Conservation (phyloP, 2,797 vertebrate species). For the Enoplosus armatus region DNA sequence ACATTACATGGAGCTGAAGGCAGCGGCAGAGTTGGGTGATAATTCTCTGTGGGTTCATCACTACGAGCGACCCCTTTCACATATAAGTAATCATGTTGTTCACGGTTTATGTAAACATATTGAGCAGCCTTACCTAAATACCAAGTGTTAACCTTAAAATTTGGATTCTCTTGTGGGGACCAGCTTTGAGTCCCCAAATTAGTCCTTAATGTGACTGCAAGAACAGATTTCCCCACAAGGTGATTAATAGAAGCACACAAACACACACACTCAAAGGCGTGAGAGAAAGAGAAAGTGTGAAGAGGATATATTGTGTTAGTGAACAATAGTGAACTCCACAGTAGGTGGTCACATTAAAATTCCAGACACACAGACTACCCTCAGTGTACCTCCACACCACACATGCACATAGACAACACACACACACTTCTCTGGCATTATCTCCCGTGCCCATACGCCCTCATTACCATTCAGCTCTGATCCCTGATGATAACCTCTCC, state of each 20-base stretch:
- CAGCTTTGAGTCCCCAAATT: neutral
- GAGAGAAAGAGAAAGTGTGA: neutral
- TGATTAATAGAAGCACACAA: conserved; percentile 24
- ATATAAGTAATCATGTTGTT: neutral
- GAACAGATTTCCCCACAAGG: conserved; percentile 9
- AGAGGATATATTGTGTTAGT: conserved; percentile 20
- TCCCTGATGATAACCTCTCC: conserved; percentile 71
- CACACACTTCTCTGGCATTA: conserved; percentile 37
- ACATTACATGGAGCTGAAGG: neutral
- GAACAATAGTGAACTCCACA: conserved; percentile 45
- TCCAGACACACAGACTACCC: conserved; percentile 31
- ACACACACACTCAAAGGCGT: neutral
- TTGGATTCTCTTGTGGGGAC: neutral
- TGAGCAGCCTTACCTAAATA: neutral
- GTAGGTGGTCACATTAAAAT: conserved; percentile 60
- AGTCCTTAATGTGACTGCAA: neutral
- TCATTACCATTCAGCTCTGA: conserved; percentile 74
- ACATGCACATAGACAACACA: conserved; percentile 25
- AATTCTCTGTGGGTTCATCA: neutral
- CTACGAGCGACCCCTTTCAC: neutral
- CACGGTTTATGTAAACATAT: neutral
- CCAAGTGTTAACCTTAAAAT: neutral
- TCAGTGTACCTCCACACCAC: conserved; percentile 19
- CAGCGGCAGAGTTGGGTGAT: neutral
- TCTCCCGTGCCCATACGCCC: conserved; percentile 60